phyloP scores from a whole-genome alignment of 2,888 invertebrate species.

The Sphaerophoria taeniata region DNA sequence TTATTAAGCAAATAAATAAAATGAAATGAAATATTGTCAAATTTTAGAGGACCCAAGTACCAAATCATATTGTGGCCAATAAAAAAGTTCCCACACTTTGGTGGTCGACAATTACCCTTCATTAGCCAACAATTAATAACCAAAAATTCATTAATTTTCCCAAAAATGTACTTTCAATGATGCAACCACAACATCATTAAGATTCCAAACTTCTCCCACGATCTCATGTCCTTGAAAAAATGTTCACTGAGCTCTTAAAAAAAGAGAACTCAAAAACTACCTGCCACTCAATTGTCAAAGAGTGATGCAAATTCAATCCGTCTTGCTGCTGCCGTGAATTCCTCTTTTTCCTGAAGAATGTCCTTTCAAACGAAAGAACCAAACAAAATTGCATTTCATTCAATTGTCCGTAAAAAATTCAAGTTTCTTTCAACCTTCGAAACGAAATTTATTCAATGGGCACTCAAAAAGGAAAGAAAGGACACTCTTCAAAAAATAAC shows the following conservation, averaged over 20 bases:
- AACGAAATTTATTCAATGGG: slow-evolving; percentile 37
- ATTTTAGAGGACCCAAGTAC: too few relatives aligned
- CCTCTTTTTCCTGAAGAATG: slow-evolving; percentile 9
- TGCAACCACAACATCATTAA: slow-evolving; percentile 32
- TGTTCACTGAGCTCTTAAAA: background rate
- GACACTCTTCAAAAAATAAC: slow-evolving; percentile 9
- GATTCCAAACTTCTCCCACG: slow-evolving; percentile 22
- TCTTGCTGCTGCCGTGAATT: slow-evolving; percentile 47
- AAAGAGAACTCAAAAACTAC: background rate
- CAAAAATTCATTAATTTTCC: slow-evolving; percentile 23
- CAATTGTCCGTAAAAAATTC: slow-evolving; percentile 59
- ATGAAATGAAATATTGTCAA: too few relatives aligned
- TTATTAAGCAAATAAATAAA: too few relatives aligned
- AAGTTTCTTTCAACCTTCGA: slow-evolving; percentile 13
- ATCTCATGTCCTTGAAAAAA: background rate
- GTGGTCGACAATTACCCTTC: slow-evolving; percentile 6
- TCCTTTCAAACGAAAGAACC: slow-evolving; percentile 36
- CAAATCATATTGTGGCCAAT: too few relatives aligned
- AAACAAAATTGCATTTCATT: slow-evolving; percentile 57
- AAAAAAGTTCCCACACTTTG: slow-evolving; percentile 11
- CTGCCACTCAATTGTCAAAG: too few relatives aligned
- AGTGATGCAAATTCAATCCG: slow-evolving; percentile 70
- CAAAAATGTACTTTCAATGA: background rate
- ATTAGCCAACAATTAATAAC: background rate
- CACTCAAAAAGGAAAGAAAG: slow-evolving; percentile 30